Evolutionary conservation across 2,113 vertebrate genomes (phyloP), one percentile per base, ranked within the genome.

Genomic region (Neodon shergylaensis): DNA sequence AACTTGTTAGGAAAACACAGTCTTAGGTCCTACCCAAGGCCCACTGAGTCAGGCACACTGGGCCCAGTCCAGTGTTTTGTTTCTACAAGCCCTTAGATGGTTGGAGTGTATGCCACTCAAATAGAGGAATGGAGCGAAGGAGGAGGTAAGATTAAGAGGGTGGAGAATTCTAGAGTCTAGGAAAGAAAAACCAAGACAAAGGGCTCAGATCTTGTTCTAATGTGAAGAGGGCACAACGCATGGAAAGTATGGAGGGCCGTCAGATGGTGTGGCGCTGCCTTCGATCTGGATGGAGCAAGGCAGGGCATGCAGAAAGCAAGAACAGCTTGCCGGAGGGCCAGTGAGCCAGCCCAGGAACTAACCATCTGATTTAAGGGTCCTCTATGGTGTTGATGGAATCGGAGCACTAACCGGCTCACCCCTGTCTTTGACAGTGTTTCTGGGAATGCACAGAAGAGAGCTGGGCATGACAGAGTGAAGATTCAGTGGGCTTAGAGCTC

Each of bases 301-400:
- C 1, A 33, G 68, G 33, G 0, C 8, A 0, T 0, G 39, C 13
- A 36, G n/a, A 61, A 68, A 31, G 76, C 39, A 33, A 31, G 31
- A 19, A 11, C 22, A 52, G 66, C 24, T 19, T 31, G 11, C 76
- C 14, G 7, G 49, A 88, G 39, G 73, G 22, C 52, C 49, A 7
- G 24, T 7, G 26, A 31, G 16, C 21, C 31, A n/a, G 42, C 24
- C 36, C 3, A 33, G 85, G 61, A 49, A 21, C 1, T 4, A 33
- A 49, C 0, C 14, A n/a, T 22, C 49, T 70, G 21, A 7, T 0
- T 47, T 1, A 14, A 72, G 24, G 70, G 33, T 44, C 2, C 3
- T 0, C 1, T 49, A 31, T 22, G 42, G 26, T 26, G 7, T 7
- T 31, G 42, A 36, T 0, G 2, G 7, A 14, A 33, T 21, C 1